Evolutionary conservation across 2,113 vertebrate species (phyloP).

Genomic region (Nannospalax galili): DNA sequence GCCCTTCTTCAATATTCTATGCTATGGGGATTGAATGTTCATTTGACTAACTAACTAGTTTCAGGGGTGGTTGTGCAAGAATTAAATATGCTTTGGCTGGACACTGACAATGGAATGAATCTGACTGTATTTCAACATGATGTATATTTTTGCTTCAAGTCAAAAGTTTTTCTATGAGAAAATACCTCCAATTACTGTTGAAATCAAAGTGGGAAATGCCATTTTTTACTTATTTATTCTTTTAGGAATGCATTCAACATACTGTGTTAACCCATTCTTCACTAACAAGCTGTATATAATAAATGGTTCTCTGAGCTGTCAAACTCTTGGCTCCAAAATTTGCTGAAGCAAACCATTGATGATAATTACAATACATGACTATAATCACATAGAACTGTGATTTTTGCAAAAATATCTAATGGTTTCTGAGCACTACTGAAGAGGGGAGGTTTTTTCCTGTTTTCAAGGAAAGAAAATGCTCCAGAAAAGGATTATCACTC

Average conservation of each 20-base stretch:
- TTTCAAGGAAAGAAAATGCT: not conserved
- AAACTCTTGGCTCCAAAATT: not conserved
- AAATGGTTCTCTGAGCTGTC: not conserved
- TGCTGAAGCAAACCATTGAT: not conserved
- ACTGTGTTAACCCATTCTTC: not conserved
- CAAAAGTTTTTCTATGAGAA: conserved; percentile 55
- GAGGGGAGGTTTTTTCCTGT: not conserved
- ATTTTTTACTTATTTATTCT: not conserved
- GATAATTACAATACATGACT: not conserved
- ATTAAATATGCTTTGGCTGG: conserved; percentile 24
- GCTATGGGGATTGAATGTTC: not conserved
- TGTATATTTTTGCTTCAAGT: conserved; percentile 45
- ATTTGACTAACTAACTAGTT: conserved; percentile 25
- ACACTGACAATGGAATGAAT: conserved; percentile 43
- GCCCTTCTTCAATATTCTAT: conserved; percentile 34
- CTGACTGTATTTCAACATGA: conserved; percentile 49
- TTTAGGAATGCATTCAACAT: not conserved
- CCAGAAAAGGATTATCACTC: not conserved
- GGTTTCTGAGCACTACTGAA: not conserved
- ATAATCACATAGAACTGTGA: not conserved
- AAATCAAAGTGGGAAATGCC: not conserved
- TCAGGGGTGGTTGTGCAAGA: conserved; percentile 44
- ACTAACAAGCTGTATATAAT: not conserved
- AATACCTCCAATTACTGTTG: not conserved
- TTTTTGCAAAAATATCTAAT: not conserved